A percentile compares a stretch with the other conserved stretches of the same genome.
Conservation (phyloP, 2,113 vertebrate species). For the Eptesicus fuscus region DNA sequence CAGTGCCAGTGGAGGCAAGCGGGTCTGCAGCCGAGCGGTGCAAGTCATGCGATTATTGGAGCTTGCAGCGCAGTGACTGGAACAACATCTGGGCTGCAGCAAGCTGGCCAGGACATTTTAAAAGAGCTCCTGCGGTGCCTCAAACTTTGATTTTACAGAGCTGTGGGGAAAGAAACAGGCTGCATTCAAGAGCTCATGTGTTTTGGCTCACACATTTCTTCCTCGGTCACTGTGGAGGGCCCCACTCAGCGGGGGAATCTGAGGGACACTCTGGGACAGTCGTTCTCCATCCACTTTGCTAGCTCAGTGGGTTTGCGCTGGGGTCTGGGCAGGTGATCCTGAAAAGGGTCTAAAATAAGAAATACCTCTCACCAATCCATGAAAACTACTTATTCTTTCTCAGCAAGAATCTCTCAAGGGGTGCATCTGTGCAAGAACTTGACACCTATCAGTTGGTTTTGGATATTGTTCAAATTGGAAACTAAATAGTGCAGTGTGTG, state of each 20-base stretch:
- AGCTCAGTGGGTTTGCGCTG: background rate
- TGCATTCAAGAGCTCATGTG: constrained; percentile 75
- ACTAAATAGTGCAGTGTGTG: background rate
- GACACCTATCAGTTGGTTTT: constrained; percentile 18
- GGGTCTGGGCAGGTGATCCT: background rate
- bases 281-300: background rate
- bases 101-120: constrained; percentile 80
- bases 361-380: background rate
- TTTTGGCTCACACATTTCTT: constrained; percentile 77
- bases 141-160: constrained; percentile 86
- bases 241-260: constrained; percentile 44
- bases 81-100: constrained; percentile 85
- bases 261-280: background rate
- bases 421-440: constrained; percentile 12
- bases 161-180: constrained; percentile 80
- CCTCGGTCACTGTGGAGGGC: constrained; percentile 72
- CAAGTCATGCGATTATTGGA: constrained; percentile 75
- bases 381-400: constrained; percentile 50
- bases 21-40: constrained; percentile 70
- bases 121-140: constrained; percentile 84
- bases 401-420: constrained; percentile 18
- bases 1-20: constrained; percentile 77
- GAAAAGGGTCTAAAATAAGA: background rate
- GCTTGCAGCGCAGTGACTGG: constrained; percentile 72
- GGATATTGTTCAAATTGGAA: background rate